A percentile compares a stretch with the other conserved stretches of the same genome.
Evolutionary conservation across 2,888 invertebrate genomes (phyloP).

Genomic region (Formica aserva): DNA sequence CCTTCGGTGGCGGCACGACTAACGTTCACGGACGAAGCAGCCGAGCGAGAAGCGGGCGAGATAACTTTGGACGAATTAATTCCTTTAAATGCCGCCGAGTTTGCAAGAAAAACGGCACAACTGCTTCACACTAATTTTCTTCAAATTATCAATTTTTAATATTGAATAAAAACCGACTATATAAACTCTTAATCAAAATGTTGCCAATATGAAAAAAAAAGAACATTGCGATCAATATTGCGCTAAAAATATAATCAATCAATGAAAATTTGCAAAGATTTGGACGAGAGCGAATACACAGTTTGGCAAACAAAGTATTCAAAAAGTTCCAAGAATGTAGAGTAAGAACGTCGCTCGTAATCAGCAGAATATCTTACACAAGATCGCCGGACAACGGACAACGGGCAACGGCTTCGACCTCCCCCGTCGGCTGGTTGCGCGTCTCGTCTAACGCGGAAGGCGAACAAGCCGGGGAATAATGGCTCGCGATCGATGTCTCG

Average conservation of each 20-base stretch:
- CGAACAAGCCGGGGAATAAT: constrained; percentile 1
- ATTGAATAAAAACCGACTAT: background rate
- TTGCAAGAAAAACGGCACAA: background rate
- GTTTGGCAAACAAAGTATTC: background rate
- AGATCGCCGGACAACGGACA: background rate
- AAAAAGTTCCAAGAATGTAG: background rate
- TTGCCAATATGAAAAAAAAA: background rate
- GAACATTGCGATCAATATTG: background rate
- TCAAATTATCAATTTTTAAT: background rate
- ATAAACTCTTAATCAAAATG: background rate
- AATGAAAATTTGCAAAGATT: background rate
- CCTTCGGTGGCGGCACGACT: constrained; percentile 20
- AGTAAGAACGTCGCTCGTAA: background rate
- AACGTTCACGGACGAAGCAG: constrained; percentile 25
- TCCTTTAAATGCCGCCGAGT: constrained; percentile 12
- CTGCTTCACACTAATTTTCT: background rate
- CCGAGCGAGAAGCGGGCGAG: constrained; percentile 7
- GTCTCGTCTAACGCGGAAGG: constrained; percentile 43
- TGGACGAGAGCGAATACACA: background rate
- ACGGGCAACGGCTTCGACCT: constrained; percentile 16
- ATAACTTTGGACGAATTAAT: constrained; percentile 14
- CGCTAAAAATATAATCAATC: background rate
- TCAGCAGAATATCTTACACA: constrained; percentile 1
- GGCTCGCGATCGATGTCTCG: constrained; percentile 59
- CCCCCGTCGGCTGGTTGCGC: background rate